Base-by-base conservation (phyloP, 2,888 invertebrate genomes). In the Salpingus planirostris region DNA sequence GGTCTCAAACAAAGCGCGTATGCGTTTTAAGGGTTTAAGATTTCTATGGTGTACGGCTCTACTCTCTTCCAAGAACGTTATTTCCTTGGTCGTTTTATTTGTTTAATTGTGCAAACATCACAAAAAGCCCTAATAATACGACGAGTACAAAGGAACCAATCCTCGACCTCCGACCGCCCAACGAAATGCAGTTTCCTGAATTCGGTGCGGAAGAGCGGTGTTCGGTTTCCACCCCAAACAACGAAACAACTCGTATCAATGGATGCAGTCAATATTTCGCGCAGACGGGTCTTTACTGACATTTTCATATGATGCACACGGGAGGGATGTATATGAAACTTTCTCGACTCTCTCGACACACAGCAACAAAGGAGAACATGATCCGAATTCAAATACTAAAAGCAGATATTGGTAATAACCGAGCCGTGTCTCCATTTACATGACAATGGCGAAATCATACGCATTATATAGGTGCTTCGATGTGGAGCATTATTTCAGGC, bases 351-450 rank as follows among this genome's bases (percentile, higher is more conserved):
- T n/a, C n/a, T n/a, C n/a, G n/a, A n/a, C n/a, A n/a, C n/a, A 28
- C 25, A 24, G 24, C 31, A 38, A 41, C 35, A 42, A 36, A 36
- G 29, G 33, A 31, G 28, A 37, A 40, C 40, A 40, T 34, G 37
- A 40, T 31, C 29, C 34, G 34, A 37, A 40, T 37, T 29, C 36
- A 40, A 37, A 38, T 35, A 36, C 28, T 34, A 31, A 38, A 37
- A 37, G 38, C 27, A 15, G 37, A 42, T 42, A 39, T 42, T 31
- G 39, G 36, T 42, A 42, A 42, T 40, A 42, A 42, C 36, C 31
- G 29, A 42, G 33, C 29, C 36, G 21, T 39, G 33, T 42, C 28
- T 29, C 13, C 31, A 42, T 42, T 42, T 42, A 33, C 42, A 42
- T 42, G 33, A 42, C 42, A 42, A 42, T 42, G 33, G 42, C 28